Conservation (phyloP, 1,140 invertebrate species). For the Danaus melanippus region DNA sequence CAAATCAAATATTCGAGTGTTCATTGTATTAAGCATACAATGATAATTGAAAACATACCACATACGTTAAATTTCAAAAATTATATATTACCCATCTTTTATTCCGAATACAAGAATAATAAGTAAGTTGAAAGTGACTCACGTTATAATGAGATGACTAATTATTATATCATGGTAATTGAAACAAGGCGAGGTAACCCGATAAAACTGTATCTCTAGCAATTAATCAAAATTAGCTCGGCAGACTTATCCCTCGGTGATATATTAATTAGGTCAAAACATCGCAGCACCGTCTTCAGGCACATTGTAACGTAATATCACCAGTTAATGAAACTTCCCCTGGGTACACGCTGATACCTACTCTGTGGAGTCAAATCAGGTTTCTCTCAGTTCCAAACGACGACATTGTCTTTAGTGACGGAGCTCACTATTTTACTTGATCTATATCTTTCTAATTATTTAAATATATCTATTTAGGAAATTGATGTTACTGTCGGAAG, state of each 20-base stretch:
- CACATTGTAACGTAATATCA: constrained; percentile 53
- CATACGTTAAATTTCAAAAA: too few species aligned
- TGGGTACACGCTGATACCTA: constrained; percentile 31
- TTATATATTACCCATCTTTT: too few species aligned
- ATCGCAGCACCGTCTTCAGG: constrained; percentile 40
- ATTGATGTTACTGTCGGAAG: too few species aligned
- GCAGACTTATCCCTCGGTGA: constrained; percentile 43
- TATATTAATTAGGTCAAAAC: constrained; percentile 62
- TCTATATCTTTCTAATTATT: too few species aligned
- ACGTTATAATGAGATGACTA: neutral
- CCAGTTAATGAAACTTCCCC: constrained; percentile 49
- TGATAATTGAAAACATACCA: too few species aligned
- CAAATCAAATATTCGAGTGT: too few species aligned
- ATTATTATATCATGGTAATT: constrained; percentile 12
- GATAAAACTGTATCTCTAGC: constrained; percentile 25
- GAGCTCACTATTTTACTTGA: too few species aligned
- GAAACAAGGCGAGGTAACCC: constrained; percentile 10
- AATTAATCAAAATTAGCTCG: constrained; percentile 53
- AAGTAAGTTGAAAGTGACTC: too few species aligned
- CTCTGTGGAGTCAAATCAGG: constrained; percentile 30
- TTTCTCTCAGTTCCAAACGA: constrained; percentile 8
- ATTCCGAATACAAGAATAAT: too few species aligned
- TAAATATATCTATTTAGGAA: too few species aligned
- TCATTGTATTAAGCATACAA: too few species aligned
- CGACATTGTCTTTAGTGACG: too few species aligned